Conservation (phyloP, 2,113 vertebrate genomes). For the Caracal caracal region DNA sequence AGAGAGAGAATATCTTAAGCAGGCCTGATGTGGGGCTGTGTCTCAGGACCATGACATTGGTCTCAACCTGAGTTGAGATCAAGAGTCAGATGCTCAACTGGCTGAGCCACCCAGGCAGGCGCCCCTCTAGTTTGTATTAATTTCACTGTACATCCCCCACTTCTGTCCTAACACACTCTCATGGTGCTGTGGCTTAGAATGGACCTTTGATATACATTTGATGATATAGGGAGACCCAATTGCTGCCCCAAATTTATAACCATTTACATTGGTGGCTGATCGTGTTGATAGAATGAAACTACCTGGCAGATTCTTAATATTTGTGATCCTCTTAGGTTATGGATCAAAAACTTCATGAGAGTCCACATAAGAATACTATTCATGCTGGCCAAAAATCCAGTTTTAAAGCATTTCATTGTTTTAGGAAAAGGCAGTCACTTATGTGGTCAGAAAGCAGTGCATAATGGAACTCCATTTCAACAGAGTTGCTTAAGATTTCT, state of each 20-base stretch:
- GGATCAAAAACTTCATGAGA: neutral
- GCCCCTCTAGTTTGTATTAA: neutral
- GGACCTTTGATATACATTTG: neutral
- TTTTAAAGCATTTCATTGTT: slow-evolving; percentile 4
- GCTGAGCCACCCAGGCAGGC: too few relatives aligned
- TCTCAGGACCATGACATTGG: too few relatives aligned
- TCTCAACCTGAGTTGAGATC: too few relatives aligned
- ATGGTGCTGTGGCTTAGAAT: neutral
- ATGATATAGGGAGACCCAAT: neutral
- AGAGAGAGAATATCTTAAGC: too few relatives aligned
- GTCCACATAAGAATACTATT: neutral
- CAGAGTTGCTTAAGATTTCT: neutral
- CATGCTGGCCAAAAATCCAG: neutral
- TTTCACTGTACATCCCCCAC: neutral
- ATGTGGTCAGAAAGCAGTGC: neutral
- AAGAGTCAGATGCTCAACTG: too few relatives aligned
- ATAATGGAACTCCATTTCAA: neutral
- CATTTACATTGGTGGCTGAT: neutral
- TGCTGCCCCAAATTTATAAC: neutral
- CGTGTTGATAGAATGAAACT: neutral
- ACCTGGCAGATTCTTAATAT: neutral
- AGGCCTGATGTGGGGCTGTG: too few relatives aligned
- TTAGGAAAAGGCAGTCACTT: neutral
- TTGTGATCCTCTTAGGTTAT: slow-evolving; percentile 27
- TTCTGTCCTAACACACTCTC: neutral